Evolutionary conservation across 2,888 invertebrate genomes (phyloP), one percentile per base, ranked within the genome.

Genomic region (Cerastis rubricosa): DNA sequence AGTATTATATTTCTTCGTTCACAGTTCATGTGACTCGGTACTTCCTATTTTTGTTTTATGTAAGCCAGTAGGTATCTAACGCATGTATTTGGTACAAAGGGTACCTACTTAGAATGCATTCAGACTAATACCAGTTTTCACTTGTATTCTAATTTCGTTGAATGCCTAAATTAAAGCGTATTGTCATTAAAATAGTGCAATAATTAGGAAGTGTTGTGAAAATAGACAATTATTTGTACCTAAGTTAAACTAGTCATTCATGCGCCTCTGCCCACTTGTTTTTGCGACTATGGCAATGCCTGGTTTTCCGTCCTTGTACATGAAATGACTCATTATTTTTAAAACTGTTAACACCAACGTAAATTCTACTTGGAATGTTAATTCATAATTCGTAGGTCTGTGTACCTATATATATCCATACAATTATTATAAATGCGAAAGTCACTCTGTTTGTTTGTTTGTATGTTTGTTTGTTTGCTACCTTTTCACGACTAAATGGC

Each of bases 41-140:
- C 59, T 80, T 80, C 83, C 80, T 66, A 22, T 29, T 59, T 57
- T 49, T 63, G 19, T 59, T 51, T 78, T 54, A 81, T 64, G 29
- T 74, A 74, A 78, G 22, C 43, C 43, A 69, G 47, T 43, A 22
- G 49, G 40, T 63, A 51, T 64, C 11, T 35, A 54, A 40, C 22
- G 43, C 11, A 7, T 51, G 35, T 78, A 9, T 47, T 29, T 35
- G 35, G 35, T 35, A 29, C 17, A 25, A 25, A 66, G 40, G 11
- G 40, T 49, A n/a, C n/a, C n/a, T n/a, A n/a, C n/a, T n/a, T n/a
- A 25, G 25, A 25, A n/a, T 22, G 9, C 7, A 12, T 40, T n/a
- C 47, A 17, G 19, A 11, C 9, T 57, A 12, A 17, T 3, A 1
- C n/a, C 25, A 59, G 14, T 59, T 25, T 25, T 59, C 17, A 59